Evolutionary conservation across 1,140 invertebrate species (phyloP).

Genomic region (Odontomachus brunneus): DNA sequence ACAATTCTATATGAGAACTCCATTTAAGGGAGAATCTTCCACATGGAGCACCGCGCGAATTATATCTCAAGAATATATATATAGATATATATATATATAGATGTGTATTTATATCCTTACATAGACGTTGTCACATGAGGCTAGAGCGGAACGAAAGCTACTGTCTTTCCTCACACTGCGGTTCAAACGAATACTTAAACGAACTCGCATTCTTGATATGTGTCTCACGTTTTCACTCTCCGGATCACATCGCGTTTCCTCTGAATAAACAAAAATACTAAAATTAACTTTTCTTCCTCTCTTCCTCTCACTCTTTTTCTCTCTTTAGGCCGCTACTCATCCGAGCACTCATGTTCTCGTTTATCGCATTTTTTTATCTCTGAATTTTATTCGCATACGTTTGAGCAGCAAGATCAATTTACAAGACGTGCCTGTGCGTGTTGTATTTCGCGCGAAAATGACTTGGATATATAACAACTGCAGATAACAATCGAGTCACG

Average conservation of each 20-base stretch:
- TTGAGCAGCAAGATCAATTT: conserved; percentile 6
- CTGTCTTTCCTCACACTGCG: conserved; percentile 45
- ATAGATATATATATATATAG: background rate
- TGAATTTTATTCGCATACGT: conserved; percentile 5
- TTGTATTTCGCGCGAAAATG: conserved; percentile 21
- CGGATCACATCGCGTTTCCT: too few relatives aligned
- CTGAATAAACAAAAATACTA: too few relatives aligned
- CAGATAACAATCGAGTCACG: background rate
- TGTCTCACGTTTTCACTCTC: too few relatives aligned
- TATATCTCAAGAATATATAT: conserved; percentile 11
- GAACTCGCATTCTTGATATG: background rate
- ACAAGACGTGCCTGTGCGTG: background rate
- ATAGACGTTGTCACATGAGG: conserved; percentile 6
- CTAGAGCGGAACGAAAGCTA: background rate
- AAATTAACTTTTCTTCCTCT: too few relatives aligned
- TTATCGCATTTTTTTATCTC: background rate
- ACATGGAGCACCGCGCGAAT: background rate
- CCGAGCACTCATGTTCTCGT: background rate
- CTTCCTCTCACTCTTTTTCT: too few relatives aligned
- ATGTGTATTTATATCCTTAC: background rate
- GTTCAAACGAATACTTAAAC: conserved; percentile 60
- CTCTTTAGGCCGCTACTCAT: background rate
- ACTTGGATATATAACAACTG: background rate
- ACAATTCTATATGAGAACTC: conserved; percentile 43
- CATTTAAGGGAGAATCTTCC: background rate